phyloP scores from a whole-genome alignment of 2,113 vertebrate genomes.

The Poecilia latipinna region DNA sequence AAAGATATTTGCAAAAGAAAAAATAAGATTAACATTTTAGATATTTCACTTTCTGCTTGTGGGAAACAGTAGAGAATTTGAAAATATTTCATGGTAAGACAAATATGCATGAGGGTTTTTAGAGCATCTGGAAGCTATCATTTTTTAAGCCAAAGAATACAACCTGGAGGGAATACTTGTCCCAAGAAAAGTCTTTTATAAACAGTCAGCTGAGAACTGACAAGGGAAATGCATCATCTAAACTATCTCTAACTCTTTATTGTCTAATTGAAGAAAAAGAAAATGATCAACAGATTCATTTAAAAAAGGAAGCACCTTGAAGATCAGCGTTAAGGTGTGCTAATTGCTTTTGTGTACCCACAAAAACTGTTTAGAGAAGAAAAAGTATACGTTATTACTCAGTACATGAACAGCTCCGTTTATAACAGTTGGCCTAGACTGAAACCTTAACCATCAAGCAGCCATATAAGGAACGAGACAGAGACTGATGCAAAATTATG shows the following conservation, averaged over 20 bases:
- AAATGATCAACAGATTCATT: background rate
- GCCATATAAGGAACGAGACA: constrained; percentile 28
- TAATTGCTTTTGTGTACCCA: background rate
- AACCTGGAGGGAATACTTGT: constrained; percentile 37
- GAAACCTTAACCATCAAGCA: background rate
- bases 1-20: background rate
- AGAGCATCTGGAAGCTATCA: constrained; percentile 63
- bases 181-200: constrained; percentile 10
- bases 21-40: background rate
- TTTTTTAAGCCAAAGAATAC: constrained; percentile 35
- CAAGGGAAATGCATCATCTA: background rate
- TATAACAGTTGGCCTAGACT: background rate
- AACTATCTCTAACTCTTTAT: background rate
- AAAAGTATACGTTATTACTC: background rate
- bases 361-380: constrained; percentile 11
- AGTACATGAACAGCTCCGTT: background rate
- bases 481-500: constrained; percentile 23
- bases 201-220: constrained; percentile 11
- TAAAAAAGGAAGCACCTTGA: background rate
- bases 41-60: background rate
- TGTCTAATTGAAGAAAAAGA: background rate
- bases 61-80: constrained; percentile 12
- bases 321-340: background rate
- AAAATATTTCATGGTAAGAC: constrained; percentile 27
- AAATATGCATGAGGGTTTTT: constrained; percentile 25